A percentile compares a stretch with the other conserved stretches of the same genome.
Conservation (phyloP, 2,888 invertebrate species). For the Steinernema hermaphroditum region DNA sequence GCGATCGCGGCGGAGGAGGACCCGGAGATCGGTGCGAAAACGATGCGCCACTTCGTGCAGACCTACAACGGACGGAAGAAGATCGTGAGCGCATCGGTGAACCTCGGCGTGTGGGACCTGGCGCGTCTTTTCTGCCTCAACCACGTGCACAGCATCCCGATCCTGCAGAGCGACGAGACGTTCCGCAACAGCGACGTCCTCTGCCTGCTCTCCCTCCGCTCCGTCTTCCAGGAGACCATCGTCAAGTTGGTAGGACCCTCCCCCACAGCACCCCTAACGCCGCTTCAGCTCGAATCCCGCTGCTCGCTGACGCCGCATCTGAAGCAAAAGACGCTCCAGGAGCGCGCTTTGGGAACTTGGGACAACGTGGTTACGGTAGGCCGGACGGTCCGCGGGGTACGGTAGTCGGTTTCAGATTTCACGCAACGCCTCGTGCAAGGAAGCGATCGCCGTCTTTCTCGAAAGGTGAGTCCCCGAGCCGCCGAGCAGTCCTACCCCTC, state of each 20-base stretch:
- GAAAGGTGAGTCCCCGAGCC: conserved; percentile 39
- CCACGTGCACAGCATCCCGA: conserved; percentile 60
- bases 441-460: conserved; percentile 51
- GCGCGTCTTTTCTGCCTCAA: conserved; percentile 59
- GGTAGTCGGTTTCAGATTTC: conserved; percentile 44
- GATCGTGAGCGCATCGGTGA: conserved; percentile 25
- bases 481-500: not conserved
- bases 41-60: conserved; percentile 28
- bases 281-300: conserved; percentile 52
- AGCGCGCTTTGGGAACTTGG: conserved; percentile 60
- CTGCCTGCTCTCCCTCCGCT: conserved; percentile 54
- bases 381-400: not conserved
- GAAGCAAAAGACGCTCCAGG: conserved; percentile 51
- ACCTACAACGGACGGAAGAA: conserved; percentile 27
- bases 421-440: conserved; percentile 42
- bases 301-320: conserved; percentile 55
- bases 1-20: conserved; percentile 48
- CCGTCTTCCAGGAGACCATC: conserved; percentile 57
- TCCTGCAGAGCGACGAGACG: conserved; percentile 45
- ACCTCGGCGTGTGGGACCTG: conserved; percentile 61
- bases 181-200: conserved; percentile 45
- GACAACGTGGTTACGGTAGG: conserved; percentile 51
- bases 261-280: not conserved
- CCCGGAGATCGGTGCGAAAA: conserved; percentile 36
- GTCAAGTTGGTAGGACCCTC: conserved; percentile 50